Conservation (phyloP, 1,140 invertebrate genomes). For the Ectropis grisescens region DNA sequence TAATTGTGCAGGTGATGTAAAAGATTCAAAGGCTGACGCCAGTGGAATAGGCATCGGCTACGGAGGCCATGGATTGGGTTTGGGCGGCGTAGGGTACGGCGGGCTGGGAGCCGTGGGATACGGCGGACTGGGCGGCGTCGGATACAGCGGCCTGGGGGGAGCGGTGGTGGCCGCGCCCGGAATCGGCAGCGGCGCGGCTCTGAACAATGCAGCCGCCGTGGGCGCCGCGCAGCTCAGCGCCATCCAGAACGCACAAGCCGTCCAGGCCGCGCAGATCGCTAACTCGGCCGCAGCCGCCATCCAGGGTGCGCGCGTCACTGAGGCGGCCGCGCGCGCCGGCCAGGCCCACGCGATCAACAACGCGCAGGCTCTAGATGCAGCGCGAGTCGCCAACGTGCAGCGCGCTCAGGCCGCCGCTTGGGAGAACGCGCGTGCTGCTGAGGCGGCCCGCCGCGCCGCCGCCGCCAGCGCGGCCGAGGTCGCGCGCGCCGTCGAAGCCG, state of each 20-base stretch:
- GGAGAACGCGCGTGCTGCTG: constrained; percentile 48
- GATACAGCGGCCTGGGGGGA: constrained; percentile 6
- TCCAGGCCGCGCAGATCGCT: constrained; percentile 44
- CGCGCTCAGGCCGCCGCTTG: constrained; percentile 49
- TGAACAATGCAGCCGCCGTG: constrained; percentile 47
- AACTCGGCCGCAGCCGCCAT: constrained; percentile 51
- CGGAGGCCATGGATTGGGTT: too few species aligned
- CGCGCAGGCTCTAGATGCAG: constrained; percentile 48
- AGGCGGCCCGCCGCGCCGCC: constrained; percentile 45
- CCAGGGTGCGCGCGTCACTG: constrained; percentile 43
- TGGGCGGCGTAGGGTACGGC: too few species aligned
- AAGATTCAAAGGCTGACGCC: too few species aligned
- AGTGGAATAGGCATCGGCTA: constrained; percentile 2
- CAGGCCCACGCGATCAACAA: constrained; percentile 46
- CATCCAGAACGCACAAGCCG: constrained; percentile 60
- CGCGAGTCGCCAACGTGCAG: constrained; percentile 46
- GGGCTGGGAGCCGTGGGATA: not conserved
- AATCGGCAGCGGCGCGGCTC: constrained; percentile 29
- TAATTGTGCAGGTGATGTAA: too few species aligned
- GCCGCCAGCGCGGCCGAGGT: constrained; percentile 33
- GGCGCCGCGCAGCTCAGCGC: constrained; percentile 51
- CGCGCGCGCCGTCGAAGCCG: constrained; percentile 44
- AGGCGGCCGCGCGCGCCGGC: constrained; percentile 43
- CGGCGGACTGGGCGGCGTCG: constrained; percentile 11
- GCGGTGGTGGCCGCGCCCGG: constrained; percentile 4